Conservation (phyloP, 2,888 invertebrate species). For the Troides helena region DNA sequence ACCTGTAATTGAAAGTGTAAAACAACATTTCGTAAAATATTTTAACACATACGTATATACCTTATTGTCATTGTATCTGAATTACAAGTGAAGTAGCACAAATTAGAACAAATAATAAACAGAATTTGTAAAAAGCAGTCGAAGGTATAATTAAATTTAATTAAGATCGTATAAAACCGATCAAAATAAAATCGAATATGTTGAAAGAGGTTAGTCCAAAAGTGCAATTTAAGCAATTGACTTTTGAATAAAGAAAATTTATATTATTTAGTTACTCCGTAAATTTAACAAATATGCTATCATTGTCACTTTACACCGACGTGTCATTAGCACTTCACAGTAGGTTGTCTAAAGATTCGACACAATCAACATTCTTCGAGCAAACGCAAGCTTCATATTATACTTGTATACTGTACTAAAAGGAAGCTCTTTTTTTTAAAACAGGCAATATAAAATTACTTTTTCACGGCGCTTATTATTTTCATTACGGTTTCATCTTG, state of each 20-base stretch:
- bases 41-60: too few species aligned
- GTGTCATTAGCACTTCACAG: constrained; percentile 35
- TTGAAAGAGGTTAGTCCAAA: too few species aligned
- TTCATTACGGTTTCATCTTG: constrained; percentile 20
- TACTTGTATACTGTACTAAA: constrained; percentile 31
- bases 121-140: too few species aligned
- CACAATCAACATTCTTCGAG: constrained; percentile 34
- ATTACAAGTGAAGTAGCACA: neutral
- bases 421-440: constrained; percentile 38
- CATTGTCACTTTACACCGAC: constrained; percentile 35
- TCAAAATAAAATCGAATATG: too few species aligned
- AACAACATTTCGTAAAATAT: neutral
- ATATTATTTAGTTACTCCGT: constrained; percentile 38
- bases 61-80: neutral
- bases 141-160: too few species aligned
- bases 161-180: too few species aligned
- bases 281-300: constrained; percentile 44
- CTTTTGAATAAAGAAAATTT: too few species aligned
- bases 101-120: neutral
- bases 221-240: too few species aligned
- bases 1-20: constrained; percentile 62
- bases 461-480: constrained; percentile 21
- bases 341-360: constrained; percentile 1
- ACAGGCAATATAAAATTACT: constrained; percentile 38
- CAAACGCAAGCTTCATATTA: constrained; percentile 38